Evolutionary conservation across 2,797 vertebrate species (phyloP), one percentile per base, ranked within the genome.

Genomic region (Takifugu ocellatus): DNA sequence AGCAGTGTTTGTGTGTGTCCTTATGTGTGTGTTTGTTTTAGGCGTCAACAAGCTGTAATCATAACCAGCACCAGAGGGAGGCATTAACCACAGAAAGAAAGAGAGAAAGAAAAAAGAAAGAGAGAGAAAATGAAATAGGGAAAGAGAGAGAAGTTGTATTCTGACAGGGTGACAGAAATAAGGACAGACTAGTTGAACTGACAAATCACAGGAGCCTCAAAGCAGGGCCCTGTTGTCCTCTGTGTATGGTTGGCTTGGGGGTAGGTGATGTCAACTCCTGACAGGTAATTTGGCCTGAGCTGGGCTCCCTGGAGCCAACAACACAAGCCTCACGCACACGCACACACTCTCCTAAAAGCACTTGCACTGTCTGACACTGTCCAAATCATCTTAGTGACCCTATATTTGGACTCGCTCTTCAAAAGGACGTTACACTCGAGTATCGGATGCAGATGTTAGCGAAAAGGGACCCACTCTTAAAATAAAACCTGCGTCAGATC

Each of bases 251-350:
- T 74, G 81, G 79, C 85, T 88, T 72, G 77, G 83, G 87, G 87
- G 84, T 84, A 89, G 87, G 87, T 89, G 84, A 84, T 89, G 87
- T 91, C 87, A 91, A 89, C 84, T 83, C 67, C 85, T 87, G 86
- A 88, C 85, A 87, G 89, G 88, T 89, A 88, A 91, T 90, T 89
- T 89, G 80, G 84, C 86, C 75, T 86, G 85, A 90, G 82, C 72
- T 29, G 24, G 59, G 63, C 46, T 83, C 77, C 84, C 77, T 39
- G 51, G 70, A 81, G 84, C 78, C 68, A 77, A 55, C 66, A 72
- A 65, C 80, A 74, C 77, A 77, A 55, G 64, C 62, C 53, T 43
- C 69, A 51, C 61, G 55, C 24, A 53, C 46, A 59, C 49, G 47
- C 29, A 50, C 63, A 54, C 47, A 33, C 15, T 58, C 45, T 76